Evolutionary conservation across 2,888 invertebrate species (phyloP), one percentile per base, ranked within the genome.

Genomic region (Cataglyphis rosenhaueri): DNA sequence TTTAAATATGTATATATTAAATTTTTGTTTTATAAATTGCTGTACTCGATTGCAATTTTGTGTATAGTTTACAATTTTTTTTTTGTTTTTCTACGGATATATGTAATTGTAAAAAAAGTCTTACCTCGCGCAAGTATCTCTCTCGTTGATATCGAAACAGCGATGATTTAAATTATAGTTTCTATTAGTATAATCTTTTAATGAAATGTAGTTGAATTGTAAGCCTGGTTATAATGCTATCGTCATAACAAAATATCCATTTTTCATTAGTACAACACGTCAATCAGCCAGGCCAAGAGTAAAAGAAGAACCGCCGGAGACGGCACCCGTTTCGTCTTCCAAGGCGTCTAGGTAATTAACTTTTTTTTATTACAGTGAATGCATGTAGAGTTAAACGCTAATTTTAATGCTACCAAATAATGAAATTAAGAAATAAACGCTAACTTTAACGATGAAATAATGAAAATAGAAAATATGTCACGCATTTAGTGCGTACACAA

Each of bases 191-290:
- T 76, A 66, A 84, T 66, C 70, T 65, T 68, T 65, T 79, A 32
- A 83, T 82, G 38, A 66, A 84, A 81, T 73, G 84, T 84, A 85
- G 65, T 3, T 44, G 4, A 44, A 44, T 15, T 44, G 12, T 86
- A 86, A 86, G 88, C 85, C 86, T 87, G 91, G 88, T 90, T 71
- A 29, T 52, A 52, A 85, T 82, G 81, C 68, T 87, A 89, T 21
- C 73, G 89, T 91, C 89, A 92, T 93, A 93, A 93, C 92, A 81
- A 90, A 92, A 85, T 94, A 88, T 94, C 87, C 89, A 92, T 94
- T 94, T 94, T 94, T 90, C 88, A 94, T 92, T 93, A 95, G 95
- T 94, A 94, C 95, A 88, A 94, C 95, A 89, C 94, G 95, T 91
- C 94, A 94, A 90, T 93, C 95, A 90, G 93, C 94, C 91, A 94